Base-by-base conservation (phyloP, 2,797 vertebrate species). In the Chelonia mydas region DNA sequence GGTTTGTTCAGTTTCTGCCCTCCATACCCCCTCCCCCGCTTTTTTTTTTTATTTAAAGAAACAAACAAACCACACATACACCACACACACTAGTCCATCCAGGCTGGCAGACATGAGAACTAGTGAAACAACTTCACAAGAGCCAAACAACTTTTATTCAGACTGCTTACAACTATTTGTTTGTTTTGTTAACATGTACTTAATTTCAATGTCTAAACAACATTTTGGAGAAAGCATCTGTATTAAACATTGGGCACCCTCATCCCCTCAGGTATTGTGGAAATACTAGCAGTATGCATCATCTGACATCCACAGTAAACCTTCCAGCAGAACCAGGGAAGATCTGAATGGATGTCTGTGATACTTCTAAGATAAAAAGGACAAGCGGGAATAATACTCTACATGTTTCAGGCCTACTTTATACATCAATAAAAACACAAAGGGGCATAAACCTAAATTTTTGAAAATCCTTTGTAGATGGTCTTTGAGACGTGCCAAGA, bases 41-140 rank as follows among this genome's bases (percentile, higher is more conserved):
- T 65, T n/a, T n/a, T 6, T 59, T 28, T 59, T n/a, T 19, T 23
- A 5, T 65, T 65, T 16, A 10, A 68, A 33, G 21, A 33, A 76
- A 90, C 80, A 90, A 89, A 19, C 49, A 0, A 6, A 7, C 2
- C 37, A 27, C 87, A 5, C 31, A 89, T 50, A 53, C 78, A 72
- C 51, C 3, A 7, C 5, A 86, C 81, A 51, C 0, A 0, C 90
- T 88, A 13, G 83, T 90, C 16, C 5, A 68, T 31, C 74, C 81
- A 83, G n/a, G 15, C 81, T 96, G 87, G 80, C 83, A 55, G 5
- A 11, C n/a, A 28, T 3, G 79, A 31, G 54, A 89, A 41, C 23
- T 86, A 33, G 9, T 85, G 59, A 94, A 90, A 45, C 25, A 84
- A n/a, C 50, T 31, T 72, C 7, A 13, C 45, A 90, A 8, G 45